Evolutionary conservation across 2,888 invertebrate genomes (phyloP).

Genomic region (Melipona beecheii): DNA sequence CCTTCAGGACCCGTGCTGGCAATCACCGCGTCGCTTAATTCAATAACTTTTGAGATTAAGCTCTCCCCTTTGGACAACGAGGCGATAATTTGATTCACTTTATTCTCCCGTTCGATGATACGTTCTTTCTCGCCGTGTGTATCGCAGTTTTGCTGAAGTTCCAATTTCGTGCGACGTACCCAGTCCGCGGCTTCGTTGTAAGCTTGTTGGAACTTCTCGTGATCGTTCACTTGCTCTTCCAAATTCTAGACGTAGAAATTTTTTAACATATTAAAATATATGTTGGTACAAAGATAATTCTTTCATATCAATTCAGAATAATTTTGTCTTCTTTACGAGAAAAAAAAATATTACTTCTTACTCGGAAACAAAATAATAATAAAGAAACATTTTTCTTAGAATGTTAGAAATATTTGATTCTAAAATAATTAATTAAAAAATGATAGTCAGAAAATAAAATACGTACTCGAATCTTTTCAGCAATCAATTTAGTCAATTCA

Average conservation of each 20-base stretch:
- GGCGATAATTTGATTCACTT: conserved; percentile 89
- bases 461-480: conserved; percentile 87
- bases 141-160: conserved; percentile 93
- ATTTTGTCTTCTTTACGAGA: no score
- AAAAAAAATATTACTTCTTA: no score
- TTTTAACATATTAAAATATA: no score
- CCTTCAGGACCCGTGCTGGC: conserved; percentile 93
- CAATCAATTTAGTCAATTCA: conserved; percentile 88
- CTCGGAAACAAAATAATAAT: no score
- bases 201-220: conserved; percentile 94
- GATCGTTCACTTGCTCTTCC: conserved; percentile 93
- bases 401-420: no score
- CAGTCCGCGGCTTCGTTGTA: conserved; percentile 94
- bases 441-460: no score
- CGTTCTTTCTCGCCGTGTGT: conserved; percentile 94
- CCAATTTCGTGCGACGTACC: conserved; percentile 92
- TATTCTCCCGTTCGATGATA: conserved; percentile 90
- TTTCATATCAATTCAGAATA: no score
- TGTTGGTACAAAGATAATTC: no score
- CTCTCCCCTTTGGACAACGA: conserved; percentile 90
- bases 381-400: no score
- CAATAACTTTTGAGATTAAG: conserved; percentile 90
- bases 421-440: no score
- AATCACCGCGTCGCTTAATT: conserved; percentile 90
- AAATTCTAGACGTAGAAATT: conserved; percentile 85